These are phyloP conservation scores for Toxotes chatareus DNA, from an alignment of 2,113 vertebrate genomes.

Conservation along the genomic window DNA sequence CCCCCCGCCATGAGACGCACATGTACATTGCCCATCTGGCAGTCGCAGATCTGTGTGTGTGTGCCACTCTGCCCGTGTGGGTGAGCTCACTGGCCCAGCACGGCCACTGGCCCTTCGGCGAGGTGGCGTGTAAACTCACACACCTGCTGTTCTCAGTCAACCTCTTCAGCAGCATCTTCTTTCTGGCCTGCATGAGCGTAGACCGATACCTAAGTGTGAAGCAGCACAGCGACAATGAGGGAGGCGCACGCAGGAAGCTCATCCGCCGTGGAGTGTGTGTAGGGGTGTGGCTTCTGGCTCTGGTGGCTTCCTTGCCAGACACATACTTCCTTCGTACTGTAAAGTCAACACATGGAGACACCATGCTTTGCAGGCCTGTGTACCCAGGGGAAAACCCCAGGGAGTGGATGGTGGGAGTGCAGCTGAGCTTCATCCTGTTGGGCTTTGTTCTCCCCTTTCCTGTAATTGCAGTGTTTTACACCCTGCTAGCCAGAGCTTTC, in stretches of 20 bases:
- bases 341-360: constrained; percentile 81
- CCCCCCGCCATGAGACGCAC: constrained; percentile 91
- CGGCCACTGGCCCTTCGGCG: constrained; percentile 94
- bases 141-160: constrained; percentile 95
- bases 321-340: constrained; percentile 91
- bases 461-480: constrained; percentile 90
- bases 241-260: constrained; percentile 78
- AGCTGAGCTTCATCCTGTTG: constrained; percentile 90
- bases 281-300: constrained; percentile 90
- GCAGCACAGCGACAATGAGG: constrained; percentile 27
- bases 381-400: constrained; percentile 90
- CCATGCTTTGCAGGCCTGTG: constrained; percentile 89
- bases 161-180: constrained; percentile 95
- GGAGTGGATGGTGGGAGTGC: constrained; percentile 93
- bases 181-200: constrained; percentile 95
- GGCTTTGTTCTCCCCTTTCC: constrained; percentile 93
- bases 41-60: constrained; percentile 92
- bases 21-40: constrained; percentile 95
- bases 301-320: constrained; percentile 90
- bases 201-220: constrained; percentile 91
- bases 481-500: constrained; percentile 87
- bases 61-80: constrained; percentile 94
- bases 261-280: constrained; percentile 86
- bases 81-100: constrained; percentile 91
- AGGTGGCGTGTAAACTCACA: constrained; percentile 91